Conservation (phyloP, 1,140 invertebrate species). For the Macrobrachium nipponense region DNA sequence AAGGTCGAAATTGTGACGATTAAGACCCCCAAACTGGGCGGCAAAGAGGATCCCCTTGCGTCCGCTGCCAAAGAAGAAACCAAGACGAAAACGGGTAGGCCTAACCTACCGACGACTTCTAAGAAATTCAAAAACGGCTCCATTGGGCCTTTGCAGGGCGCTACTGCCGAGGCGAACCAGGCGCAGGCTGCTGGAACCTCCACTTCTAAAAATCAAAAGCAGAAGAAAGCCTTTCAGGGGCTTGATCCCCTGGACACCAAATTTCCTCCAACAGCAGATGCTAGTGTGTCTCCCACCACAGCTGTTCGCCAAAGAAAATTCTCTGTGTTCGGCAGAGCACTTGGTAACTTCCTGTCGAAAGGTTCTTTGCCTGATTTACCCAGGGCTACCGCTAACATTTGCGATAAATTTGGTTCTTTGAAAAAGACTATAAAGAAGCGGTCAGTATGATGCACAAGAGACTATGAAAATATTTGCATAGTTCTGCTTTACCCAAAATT, state of each 20-base stretch:
- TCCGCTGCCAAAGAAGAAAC: no score
- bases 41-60: not conserved
- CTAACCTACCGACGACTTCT: no score
- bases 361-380: conserved; percentile 53
- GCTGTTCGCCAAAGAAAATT: conserved; percentile 45
- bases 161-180: no score
- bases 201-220: conserved; percentile 8
- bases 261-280: conserved; percentile 4
- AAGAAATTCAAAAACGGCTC: no score
- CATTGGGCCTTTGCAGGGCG: no score
- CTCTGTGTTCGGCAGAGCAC: conserved; percentile 47
- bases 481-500: no score
- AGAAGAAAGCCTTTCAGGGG: not conserved
- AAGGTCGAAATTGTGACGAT: conserved; percentile 50
- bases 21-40: conserved; percentile 18
- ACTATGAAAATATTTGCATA: not conserved
- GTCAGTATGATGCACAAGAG: conserved; percentile 38
- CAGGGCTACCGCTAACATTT: conserved; percentile 47
- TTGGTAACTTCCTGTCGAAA: conserved; percentile 53
- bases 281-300: not conserved
- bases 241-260: conserved; percentile 19
- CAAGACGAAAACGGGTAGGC: no score
- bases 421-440: conserved; percentile 52
- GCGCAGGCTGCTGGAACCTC: not conserved
- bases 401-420: conserved; percentile 52